These are phyloP conservation scores for Pemphigus obesinymphae DNA, from an alignment of 1,140 invertebrate species.

Conservation along the genomic window DNA sequence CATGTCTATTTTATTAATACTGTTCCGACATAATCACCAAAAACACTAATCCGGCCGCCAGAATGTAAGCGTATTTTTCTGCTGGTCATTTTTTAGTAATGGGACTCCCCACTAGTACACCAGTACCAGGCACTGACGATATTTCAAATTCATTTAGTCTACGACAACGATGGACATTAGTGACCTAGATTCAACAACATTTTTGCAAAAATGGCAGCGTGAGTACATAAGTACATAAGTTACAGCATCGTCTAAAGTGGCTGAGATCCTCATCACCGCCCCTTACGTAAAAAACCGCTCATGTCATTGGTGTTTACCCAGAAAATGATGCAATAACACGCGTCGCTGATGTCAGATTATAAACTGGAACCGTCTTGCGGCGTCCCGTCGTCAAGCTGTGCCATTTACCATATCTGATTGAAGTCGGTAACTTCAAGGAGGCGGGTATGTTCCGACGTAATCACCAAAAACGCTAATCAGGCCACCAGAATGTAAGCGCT, in stretches of 20 bases:
- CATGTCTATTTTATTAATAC: too few relatives aligned
- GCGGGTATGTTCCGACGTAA: not conserved
- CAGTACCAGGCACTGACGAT: not conserved
- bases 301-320: slow-evolving; percentile 21
- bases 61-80: not conserved
- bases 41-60: too few relatives aligned
- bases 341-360: slow-evolving; percentile 43
- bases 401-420: slow-evolving; percentile 40
- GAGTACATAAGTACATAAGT: not conserved
- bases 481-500: too few relatives aligned
- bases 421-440: not conserved
- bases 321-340: slow-evolving; percentile 44
- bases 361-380: slow-evolving; percentile 40
- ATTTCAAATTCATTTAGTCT: slow-evolving; percentile 12
- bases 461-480: too few relatives aligned
- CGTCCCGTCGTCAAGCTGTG: slow-evolving; percentile 43
- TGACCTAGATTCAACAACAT: slow-evolving; percentile 23
- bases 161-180: slow-evolving; percentile 45
- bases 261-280: too few relatives aligned
- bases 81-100: slow-evolving; percentile 47
- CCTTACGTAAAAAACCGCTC: not conserved
- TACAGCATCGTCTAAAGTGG: not conserved
- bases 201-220: not conserved
- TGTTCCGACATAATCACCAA: too few relatives aligned
- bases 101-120: slow-evolving; percentile 45